Evolutionary conservation across 2,888 invertebrate genomes (phyloP).

Genomic region (Ommatoiulus sabulosus): DNA sequence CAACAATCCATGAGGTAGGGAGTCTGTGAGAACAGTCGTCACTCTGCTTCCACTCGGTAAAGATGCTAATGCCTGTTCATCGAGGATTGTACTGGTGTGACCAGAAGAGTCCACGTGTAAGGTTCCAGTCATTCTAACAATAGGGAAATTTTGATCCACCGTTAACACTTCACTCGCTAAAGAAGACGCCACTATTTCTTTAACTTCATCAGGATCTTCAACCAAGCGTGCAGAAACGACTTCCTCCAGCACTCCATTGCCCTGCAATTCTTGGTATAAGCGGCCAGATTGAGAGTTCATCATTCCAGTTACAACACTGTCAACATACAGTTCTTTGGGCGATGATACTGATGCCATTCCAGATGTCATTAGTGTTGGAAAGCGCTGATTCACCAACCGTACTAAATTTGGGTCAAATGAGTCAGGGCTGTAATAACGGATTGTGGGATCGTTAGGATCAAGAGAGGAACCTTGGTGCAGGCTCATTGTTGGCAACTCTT

Average conservation of each 20-base stretch:
- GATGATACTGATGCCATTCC: constrained; percentile 4
- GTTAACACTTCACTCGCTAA: constrained; percentile 26
- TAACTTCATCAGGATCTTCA: constrained; percentile 50
- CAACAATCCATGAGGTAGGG: constrained; percentile 8
- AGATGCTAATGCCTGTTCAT: constrained; percentile 40
- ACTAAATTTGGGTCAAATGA: constrained; percentile 49
- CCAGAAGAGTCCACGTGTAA: constrained; percentile 45
- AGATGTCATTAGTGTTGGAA: constrained; percentile 7
- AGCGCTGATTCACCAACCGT: constrained; percentile 50
- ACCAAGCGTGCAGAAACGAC: constrained; percentile 17
- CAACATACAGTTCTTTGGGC: constrained; percentile 50
- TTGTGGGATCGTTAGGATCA: constrained; percentile 1
- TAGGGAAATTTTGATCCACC: constrained; percentile 45
- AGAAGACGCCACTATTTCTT: constrained; percentile 50
- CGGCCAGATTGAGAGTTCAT: constrained; percentile 17
- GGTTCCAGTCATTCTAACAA: constrained; percentile 48
- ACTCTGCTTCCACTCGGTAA: constrained; percentile 30
- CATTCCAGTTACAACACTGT: constrained; percentile 53
- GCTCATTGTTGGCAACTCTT: constrained; percentile 3
- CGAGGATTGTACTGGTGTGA: constrained; percentile 30
- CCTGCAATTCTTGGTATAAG: constrained; percentile 27
- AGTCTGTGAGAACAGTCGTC: constrained; percentile 29
- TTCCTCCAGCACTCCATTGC: constrained; percentile 26
- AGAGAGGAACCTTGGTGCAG: constrained; percentile 8
- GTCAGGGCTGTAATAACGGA: constrained; percentile 37